Percentiles rank a stretch among this genome's conserved stretches.
These are phyloP conservation scores for Cichlasoma orientale DNA, from an alignment of 2,797 vertebrate genomes.

Conservation along the genomic window DNA sequence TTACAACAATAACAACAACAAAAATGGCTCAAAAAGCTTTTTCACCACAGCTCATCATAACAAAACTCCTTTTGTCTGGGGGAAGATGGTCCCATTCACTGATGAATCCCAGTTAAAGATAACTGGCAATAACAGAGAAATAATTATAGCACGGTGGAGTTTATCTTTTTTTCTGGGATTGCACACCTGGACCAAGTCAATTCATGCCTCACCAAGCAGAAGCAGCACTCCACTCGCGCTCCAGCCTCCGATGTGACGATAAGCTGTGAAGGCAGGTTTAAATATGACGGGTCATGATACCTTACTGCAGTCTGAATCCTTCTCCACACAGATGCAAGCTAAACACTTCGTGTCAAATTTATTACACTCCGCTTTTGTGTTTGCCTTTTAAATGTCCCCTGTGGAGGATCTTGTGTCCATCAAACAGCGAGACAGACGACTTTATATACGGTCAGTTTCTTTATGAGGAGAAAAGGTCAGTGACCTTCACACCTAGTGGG, in stretches of 20 bases:
- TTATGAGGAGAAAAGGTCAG: constrained; percentile 44
- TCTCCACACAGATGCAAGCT: background rate
- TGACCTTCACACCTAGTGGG: constrained; percentile 60
- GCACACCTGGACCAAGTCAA: too few species aligned
- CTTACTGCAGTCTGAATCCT: background rate
- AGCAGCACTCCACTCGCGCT: background rate
- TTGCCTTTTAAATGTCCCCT: constrained; percentile 29
- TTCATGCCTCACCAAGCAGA: background rate
- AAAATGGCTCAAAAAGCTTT: background rate
- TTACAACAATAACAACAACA: background rate
- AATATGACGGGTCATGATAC: background rate
- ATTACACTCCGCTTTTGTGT: constrained; percentile 5
- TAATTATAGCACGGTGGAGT: background rate
- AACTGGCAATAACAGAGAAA: too few species aligned
- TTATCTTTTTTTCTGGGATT: background rate
- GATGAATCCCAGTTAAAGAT: background rate
- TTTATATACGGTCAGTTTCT: constrained; percentile 34
- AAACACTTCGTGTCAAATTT: constrained; percentile 1
- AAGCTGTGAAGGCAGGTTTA: background rate
- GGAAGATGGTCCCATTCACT: background rate
- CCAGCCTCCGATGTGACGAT: background rate
- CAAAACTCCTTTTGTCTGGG: background rate
- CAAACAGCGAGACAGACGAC: constrained; percentile 34
- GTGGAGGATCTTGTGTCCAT: constrained; percentile 19
- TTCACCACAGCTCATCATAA: background rate